These are phyloP conservation scores for Bovichtus variegatus DNA, from an alignment of 2,797 vertebrate species.

Conservation along the genomic window DNA sequence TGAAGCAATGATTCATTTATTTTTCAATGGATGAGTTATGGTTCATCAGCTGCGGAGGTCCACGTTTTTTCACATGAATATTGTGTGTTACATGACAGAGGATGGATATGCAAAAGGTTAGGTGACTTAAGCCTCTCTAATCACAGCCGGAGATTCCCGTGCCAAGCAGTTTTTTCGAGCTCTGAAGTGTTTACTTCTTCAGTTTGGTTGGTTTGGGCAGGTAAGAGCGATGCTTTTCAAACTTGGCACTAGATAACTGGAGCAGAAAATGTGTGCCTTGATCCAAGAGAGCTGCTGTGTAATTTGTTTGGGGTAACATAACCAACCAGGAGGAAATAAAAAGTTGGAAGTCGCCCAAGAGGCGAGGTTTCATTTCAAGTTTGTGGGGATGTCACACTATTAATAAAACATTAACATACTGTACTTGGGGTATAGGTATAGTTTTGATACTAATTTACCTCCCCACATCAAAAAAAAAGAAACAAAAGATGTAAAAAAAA, in stretches of 20 bases:
- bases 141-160: conserved; percentile 6
- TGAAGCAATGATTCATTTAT: conserved; percentile 36
- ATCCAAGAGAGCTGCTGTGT: not conserved
- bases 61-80: conserved; percentile 1
- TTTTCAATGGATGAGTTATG: conserved; percentile 28
- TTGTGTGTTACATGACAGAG: conserved; percentile 14
- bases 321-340: not conserved
- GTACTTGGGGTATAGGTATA: too few species aligned
- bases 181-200: conserved; percentile 35
- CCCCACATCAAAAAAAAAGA: not conserved
- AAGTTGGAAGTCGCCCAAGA: not conserved
- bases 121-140: conserved; percentile 25
- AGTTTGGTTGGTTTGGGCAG: conserved; percentile 32
- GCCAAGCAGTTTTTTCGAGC: conserved; percentile 33
- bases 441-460: not conserved
- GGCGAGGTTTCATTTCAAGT: not conserved
- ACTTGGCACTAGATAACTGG: conserved; percentile 6
- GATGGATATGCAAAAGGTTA: conserved; percentile 16
- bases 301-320: conserved; percentile 2
- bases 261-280: conserved; percentile 2
- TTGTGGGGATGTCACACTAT: not conserved
- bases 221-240: conserved; percentile 20
- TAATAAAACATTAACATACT: not conserved
- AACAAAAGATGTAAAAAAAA: not conserved
- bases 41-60: conserved; percentile 30